Conservation (phyloP, 2,797 vertebrate genomes). For the Danio albolineatus region DNA sequence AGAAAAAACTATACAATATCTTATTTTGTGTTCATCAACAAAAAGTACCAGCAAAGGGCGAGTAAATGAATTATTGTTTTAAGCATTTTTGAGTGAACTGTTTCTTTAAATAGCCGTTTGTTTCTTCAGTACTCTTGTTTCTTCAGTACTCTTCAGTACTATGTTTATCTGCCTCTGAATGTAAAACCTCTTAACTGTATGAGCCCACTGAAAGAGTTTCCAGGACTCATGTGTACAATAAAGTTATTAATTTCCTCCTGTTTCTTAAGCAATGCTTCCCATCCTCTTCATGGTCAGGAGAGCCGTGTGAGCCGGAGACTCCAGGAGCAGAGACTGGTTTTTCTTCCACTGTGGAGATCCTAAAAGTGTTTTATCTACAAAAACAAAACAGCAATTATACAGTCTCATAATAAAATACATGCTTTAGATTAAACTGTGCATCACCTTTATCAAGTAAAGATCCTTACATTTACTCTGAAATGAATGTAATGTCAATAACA, state of each 20-base stretch:
- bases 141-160: no score
- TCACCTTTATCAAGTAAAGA: neutral
- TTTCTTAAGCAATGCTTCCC: slow-evolving; percentile 63
- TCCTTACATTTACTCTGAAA: neutral
- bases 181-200: neutral
- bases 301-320: slow-evolving; percentile 76
- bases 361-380: slow-evolving; percentile 68
- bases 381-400: neutral
- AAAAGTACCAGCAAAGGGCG: no score
- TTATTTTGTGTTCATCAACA: no score
- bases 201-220: neutral
- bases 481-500: neutral
- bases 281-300: slow-evolving; percentile 69
- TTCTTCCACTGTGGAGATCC: slow-evolving; percentile 73
- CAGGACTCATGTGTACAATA: neutral
- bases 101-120: neutral
- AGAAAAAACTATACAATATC: no score
- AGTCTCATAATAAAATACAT: neutral
- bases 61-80: no score
- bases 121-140: neutral
- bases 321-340: slow-evolving; percentile 66
- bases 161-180: neutral
- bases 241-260: neutral
- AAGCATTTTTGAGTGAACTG: no score
- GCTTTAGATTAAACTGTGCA: neutral